phyloP scores from a whole-genome alignment of 2,888 invertebrate species.

The Callinectes sapidus region DNA sequence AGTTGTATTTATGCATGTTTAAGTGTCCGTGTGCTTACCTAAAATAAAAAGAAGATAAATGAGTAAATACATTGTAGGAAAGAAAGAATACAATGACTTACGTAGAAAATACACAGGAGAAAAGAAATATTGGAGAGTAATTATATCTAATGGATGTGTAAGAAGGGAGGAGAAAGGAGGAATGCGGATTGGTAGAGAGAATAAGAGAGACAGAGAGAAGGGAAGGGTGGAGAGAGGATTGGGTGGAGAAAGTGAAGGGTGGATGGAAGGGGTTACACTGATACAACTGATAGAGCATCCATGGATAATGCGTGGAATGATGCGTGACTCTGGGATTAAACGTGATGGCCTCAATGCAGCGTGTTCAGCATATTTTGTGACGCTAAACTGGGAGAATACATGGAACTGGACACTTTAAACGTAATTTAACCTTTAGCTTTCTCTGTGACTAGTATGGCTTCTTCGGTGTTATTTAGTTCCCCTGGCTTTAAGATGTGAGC shows the following conservation, averaged over 20 bases:
- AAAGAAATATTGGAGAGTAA: not conserved
- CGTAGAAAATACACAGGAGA: not conserved
- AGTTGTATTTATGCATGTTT: not conserved
- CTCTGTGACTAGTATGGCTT: too few relatives aligned
- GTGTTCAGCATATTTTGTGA: not conserved
- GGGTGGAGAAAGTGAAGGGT: slow-evolving; percentile 25
- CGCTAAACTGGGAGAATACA: not conserved
- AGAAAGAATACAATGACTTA: not conserved
- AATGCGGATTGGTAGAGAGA: not conserved
- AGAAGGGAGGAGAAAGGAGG: not conserved
- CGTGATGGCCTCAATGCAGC: not conserved
- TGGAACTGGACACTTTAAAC: not conserved
- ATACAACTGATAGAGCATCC: not conserved
- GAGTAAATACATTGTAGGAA: not conserved
- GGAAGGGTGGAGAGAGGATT: not conserved
- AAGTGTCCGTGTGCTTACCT: not conserved
- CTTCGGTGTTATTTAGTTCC: too few relatives aligned
- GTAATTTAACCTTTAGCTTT: not conserved
- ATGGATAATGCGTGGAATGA: not conserved
- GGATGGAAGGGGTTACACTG: not conserved
- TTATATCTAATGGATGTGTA: too few relatives aligned
- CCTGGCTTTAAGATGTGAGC: too few relatives aligned
- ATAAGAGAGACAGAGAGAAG: not conserved
- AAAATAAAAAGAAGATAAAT: not conserved
- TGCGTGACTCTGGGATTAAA: not conserved